phyloP scores from a whole-genome alignment of 2,113 vertebrate genomes.

The Excalfactoria chinensis region DNA sequence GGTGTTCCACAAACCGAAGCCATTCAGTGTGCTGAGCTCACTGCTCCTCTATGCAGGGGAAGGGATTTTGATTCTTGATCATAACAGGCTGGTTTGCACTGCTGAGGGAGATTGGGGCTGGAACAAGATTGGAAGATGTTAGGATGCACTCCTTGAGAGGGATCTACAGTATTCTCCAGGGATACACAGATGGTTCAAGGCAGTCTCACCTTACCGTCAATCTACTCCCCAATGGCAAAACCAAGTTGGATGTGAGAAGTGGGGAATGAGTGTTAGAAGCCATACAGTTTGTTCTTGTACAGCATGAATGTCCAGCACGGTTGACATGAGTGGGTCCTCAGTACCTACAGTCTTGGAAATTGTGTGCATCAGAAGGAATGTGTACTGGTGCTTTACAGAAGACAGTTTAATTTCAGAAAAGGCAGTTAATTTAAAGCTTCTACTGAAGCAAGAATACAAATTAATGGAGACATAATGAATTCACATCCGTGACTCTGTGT shows the following conservation, averaged over 20 bases:
- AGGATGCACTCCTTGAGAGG: background rate
- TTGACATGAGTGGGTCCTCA: background rate
- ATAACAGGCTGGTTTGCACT: background rate
- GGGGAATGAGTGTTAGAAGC: background rate
- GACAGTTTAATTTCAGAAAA: background rate
- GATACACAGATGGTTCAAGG: background rate
- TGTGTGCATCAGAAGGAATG: background rate
- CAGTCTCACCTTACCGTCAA: background rate
- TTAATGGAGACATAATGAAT: background rate
- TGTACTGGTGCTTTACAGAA: background rate
- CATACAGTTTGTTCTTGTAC: background rate
- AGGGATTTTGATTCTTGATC: background rate
- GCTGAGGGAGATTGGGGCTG: background rate
- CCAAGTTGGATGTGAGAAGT: background rate
- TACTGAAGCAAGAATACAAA: background rate
- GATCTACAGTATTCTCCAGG: background rate
- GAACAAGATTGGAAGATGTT: background rate
- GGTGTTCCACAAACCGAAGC: background rate
- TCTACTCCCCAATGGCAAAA: background rate
- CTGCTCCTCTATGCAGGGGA: background rate
- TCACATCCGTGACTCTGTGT: background rate
- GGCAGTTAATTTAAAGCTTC: background rate
- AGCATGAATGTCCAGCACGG: background rate
- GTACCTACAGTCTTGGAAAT: background rate
- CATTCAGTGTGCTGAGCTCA: rapidly evolving